Evolutionary conservation across 2,888 invertebrate species (phyloP), one percentile per base, ranked within the genome.

Genomic region (Drosophila siamana): DNA sequence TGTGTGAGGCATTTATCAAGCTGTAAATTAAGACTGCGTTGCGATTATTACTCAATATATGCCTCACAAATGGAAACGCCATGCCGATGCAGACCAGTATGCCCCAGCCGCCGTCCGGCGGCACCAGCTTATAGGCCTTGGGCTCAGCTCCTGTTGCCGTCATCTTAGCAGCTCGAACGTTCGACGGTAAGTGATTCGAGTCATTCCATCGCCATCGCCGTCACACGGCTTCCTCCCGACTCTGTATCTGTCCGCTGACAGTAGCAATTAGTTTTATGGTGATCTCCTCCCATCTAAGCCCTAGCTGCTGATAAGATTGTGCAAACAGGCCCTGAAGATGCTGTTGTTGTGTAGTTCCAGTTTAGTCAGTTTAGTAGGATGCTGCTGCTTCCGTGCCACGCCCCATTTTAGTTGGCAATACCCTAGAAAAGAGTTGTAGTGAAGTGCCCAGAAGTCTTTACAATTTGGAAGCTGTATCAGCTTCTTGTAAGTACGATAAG

Each of bases 71-170:
- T 40, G 95, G 95, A 68, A 96, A 91, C 76, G 95, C 94, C 86
- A 96, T 94, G 16, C 96, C 96, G 8, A 96, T 84, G 33, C 95
- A 95, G 11, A 97, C 94, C 52, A 96, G 92, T 91, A 96, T 96
- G 0, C 96, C 97, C 96, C 96, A 97, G 0, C 96, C 96, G 4
- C 97, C 96, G 79, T 96, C 96, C 0, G 96, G 96, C 1, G 95
- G 81, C 43, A 90, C 91, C 24, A 89, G 61, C 56, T 13, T 74
- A 40, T 82, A 85, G 55, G 72, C 59, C 36, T 65, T 64, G 6
- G 41, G 4, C 47, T 36, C 41, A 55, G 55, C 50, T 51, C 55
- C 36, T 60, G 57, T 13, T 6, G 57, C 78, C 13, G 74, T 66
- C 74, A 74, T 74, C 74, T 74, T 74, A 13, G 66, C 61, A 28